A percentile compares a stretch with the other conserved stretches of the same genome.
These are phyloP conservation scores for Rattus norvegicus DNA, from an alignment of 2,113 vertebrate genomes.

Conservation along the genomic window GRCr8 NC_086039.1:132351001-132351500, in stretches of 20 bases:
- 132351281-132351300: background rate
- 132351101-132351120: background rate
- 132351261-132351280: background rate
- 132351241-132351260: background rate
- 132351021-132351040: background rate
- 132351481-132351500: background rate
- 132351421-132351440: constrained; percentile 2
- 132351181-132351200: background rate
- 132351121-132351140: background rate
- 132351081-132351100: background rate
- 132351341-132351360: background rate
- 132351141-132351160: background rate
- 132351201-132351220: background rate
- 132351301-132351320: background rate
- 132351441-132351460: constrained; percentile 16
- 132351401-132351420: constrained; percentile 2
- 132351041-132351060: background rate
- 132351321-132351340: background rate
- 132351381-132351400: background rate
- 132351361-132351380: constrained; percentile 22
- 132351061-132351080: background rate
- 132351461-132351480: background rate
- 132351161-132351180: background rate
- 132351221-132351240: background rate
- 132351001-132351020: background rate